A percentile compares a stretch with the other conserved stretches of the same genome.
phyloP scores from a whole-genome alignment of 2,797 vertebrate species.

The Emydoidea blandingii region DNA sequence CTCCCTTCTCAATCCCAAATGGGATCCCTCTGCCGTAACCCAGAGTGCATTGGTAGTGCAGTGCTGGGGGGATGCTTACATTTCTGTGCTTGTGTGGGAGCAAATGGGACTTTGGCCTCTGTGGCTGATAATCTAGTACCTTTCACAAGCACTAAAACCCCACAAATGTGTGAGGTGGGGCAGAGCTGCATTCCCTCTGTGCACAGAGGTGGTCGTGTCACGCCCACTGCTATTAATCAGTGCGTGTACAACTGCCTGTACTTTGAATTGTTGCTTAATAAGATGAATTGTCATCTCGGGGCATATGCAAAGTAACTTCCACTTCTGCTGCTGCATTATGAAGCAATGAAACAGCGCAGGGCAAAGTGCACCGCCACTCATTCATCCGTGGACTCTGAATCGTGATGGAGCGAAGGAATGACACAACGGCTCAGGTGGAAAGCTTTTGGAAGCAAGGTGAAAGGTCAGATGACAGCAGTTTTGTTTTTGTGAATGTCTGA shows the following conservation, averaged over 20 bases:
- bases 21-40: accelerated
- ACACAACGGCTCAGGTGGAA: accelerated
- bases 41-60: not conserved
- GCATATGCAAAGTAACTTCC: accelerated
- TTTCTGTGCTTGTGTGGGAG: not conserved
- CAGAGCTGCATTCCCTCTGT: not conserved
- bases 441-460: not conserved
- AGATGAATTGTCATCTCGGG: not conserved
- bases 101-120: not conserved
- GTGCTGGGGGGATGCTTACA: not conserved
- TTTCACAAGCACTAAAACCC: not conserved
- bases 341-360: accelerated
- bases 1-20: not conserved
- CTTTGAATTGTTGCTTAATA: not conserved
- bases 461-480: accelerated
- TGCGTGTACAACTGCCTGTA: not conserved
- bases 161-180: not conserved
- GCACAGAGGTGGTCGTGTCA: not conserved
- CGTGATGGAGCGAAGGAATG: not conserved
- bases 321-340: not conserved
- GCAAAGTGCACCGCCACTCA: not conserved
- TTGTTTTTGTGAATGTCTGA: accelerated
- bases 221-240: not conserved
- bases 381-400: not conserved
- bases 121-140: not conserved